Base-by-base conservation (phyloP, 2,113 vertebrate species). In the Python bivittatus region DNA sequence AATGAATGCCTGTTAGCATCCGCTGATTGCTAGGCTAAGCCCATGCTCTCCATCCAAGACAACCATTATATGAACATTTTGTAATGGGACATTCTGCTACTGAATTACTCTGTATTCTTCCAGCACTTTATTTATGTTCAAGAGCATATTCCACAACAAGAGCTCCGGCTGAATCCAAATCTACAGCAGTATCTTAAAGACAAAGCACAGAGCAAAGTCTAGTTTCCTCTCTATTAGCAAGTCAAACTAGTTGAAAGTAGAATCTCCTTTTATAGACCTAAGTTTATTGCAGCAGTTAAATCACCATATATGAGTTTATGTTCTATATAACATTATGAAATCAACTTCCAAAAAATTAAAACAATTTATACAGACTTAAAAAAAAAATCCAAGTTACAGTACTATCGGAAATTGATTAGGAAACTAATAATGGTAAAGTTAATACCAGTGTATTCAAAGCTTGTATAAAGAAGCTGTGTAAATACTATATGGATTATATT, bases 271-370 rank as follows among this genome's bases (percentile, higher is more conserved):
- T 64, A 42, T 64, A 91, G 27, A 44, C 5, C 44, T 48, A 9
- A 86, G 86, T 91, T 91, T 91, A 85, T 29, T 85, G 57, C 83
- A 61, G 56, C 53, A 91, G 86, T 91, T 86, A 91, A 91, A 44
- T 22, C 29, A 33, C 29, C 25, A 25, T 27, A 86, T 91, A 64
- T 22, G 86, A 86, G 64, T 91, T 86, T 86, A 86, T 91, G 90
- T 15, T 44, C 84, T 84, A 38, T 53, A 38, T 38, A 64, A 91
- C 53, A 64, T 64, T 42, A 20, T 64, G 64, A 91, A 91, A 86
- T n/a, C 84, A 64, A 44, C 22, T 72, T 89, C 25, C 15, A 23
- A 12, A 61, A 61, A 61, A 86, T 33, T 48, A 2, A 60, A 64
- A 58, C 38, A 44, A 85, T 86, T 84, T 88, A 33, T 88, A 17